Base-by-base conservation (phyloP, 2,113 vertebrate species). In the Acrocephalus kingi region DNA sequence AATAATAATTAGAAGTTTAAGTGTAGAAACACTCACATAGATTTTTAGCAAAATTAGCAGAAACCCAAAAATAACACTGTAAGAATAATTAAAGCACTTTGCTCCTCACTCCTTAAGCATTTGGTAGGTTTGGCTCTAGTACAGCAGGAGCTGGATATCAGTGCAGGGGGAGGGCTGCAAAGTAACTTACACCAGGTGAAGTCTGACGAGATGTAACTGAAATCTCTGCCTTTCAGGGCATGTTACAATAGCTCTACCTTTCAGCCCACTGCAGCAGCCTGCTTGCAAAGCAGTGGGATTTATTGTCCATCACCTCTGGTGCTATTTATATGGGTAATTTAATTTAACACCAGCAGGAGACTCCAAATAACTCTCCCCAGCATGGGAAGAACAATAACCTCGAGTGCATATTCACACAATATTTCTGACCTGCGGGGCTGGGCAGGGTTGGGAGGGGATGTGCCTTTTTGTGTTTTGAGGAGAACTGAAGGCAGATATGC, bases 281-380 rank as follows among this genome's bases (percentile, higher is more conserved):
- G 78, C 11, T 3, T 78, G 84, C 69, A 79, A 82, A 71, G 52
- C 93, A 68, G 88, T 93, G 88, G 85, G 88, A 84, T 90, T 89
- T 81, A 85, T 92, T 90, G 93, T 84, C 93, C 61, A 0, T 95
- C 94, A 96, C 95, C 95, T 96, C 90, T 18, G 1, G 79, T 87
- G 94, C 89, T 95, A 84, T 96, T 96, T 95, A 78, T 84, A 69
- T 89, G 93, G 90, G 90, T 90, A 95, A 90, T 96, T 97, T 95
- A 90, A 96, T 95, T 95, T 93, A 93, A 94, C 82, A 52, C 88
- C 93, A 95, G 95, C 90, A 95, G 91, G 90, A 95, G 82, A 73
- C 84, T 91, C 81, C 94, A 95, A 95, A 94, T 94, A 95, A 87
- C 88, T 95, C 85, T 96, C 79, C 83, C 51, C 90, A 87, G 96